These are phyloP conservation scores for Cheirogaleus medius DNA, from an alignment of 2,113 vertebrate genomes.

Conservation along the genomic window DNA sequence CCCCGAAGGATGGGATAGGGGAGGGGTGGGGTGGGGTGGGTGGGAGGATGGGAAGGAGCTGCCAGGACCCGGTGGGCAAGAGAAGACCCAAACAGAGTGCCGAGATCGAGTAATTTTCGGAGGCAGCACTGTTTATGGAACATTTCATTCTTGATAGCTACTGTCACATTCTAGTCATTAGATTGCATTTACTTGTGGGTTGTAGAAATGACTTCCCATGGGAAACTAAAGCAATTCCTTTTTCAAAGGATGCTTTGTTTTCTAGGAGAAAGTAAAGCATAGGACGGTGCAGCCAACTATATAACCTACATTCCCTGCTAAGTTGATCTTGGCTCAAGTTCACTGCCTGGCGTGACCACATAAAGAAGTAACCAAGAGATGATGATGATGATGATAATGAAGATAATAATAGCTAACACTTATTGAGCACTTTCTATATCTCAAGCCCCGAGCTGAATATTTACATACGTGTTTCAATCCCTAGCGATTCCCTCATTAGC, in stretches of 20 bases:
- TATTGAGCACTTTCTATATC: background rate
- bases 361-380: background rate
- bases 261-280: slow-evolving; percentile 38
- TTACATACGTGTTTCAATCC: background rate
- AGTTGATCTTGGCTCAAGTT: background rate
- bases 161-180: slow-evolving; percentile 78
- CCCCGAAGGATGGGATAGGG: background rate
- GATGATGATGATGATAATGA: too few relatives aligned
- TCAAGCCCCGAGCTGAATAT: background rate
- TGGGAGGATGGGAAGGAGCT: background rate
- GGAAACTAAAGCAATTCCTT: slow-evolving; percentile 69
- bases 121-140: slow-evolving; percentile 68
- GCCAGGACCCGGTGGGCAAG: background rate
- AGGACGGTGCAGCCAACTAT: background rate
- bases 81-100: background rate
- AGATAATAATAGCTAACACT: background rate
- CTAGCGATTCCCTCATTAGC: background rate
- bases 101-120: slow-evolving; percentile 26
- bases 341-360: background rate
- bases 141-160: slow-evolving; percentile 72
- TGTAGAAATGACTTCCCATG: slow-evolving; percentile 77
- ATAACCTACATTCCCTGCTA: background rate
- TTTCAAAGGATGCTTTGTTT: slow-evolving; percentile 79
- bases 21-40: too few relatives aligned
- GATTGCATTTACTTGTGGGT: slow-evolving; percentile 68